Percentiles rank a stretch among this genome's conserved stretches.
phyloP scores from a whole-genome alignment of 2,888 invertebrate genomes.

The Drosophila kanekoi region DNA sequence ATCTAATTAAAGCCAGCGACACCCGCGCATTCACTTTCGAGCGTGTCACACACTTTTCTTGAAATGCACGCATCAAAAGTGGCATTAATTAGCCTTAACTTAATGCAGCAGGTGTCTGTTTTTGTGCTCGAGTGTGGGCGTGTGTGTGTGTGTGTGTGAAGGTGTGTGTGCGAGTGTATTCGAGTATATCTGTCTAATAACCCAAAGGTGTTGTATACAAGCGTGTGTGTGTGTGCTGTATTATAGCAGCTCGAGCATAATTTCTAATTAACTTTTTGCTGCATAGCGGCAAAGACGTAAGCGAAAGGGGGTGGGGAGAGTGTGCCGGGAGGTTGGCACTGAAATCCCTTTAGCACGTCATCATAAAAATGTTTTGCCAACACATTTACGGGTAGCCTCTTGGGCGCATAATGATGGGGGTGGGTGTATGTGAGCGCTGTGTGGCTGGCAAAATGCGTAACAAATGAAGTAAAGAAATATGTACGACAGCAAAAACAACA shows the following conservation, averaged over 20 bases:
- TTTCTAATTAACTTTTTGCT: slow-evolving; percentile 77
- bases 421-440: neutral
- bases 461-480: slow-evolving; percentile 75
- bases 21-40: slow-evolving; percentile 32
- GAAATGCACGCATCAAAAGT: slow-evolving; percentile 54
- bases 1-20: slow-evolving; percentile 13
- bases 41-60: slow-evolving; percentile 31
- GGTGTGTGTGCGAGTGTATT: slow-evolving; percentile 15
- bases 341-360: slow-evolving; percentile 78
- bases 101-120: slow-evolving; percentile 37
- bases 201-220: slow-evolving; percentile 65
- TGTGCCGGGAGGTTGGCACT: slow-evolving; percentile 12
- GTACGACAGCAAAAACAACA: slow-evolving; percentile 31
- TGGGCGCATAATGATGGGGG: slow-evolving; percentile 45
- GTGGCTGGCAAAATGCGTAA: slow-evolving; percentile 59
- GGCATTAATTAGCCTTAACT: slow-evolving; percentile 68
- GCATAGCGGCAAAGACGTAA: slow-evolving; percentile 43
- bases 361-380: slow-evolving; percentile 78
- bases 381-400: slow-evolving; percentile 71
- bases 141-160: too few species aligned
- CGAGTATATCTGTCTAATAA: slow-evolving; percentile 57
- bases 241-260: slow-evolving; percentile 69
- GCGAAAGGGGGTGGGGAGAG: neutral
- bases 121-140: slow-evolving; percentile 12
- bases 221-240: slow-evolving; percentile 37